Percentiles rank a stretch among this genome's conserved stretches.
These are phyloP conservation scores for Pseudanteris insignis DNA, from an alignment of 2,888 invertebrate genomes.

Conservation along the genomic window DNA sequence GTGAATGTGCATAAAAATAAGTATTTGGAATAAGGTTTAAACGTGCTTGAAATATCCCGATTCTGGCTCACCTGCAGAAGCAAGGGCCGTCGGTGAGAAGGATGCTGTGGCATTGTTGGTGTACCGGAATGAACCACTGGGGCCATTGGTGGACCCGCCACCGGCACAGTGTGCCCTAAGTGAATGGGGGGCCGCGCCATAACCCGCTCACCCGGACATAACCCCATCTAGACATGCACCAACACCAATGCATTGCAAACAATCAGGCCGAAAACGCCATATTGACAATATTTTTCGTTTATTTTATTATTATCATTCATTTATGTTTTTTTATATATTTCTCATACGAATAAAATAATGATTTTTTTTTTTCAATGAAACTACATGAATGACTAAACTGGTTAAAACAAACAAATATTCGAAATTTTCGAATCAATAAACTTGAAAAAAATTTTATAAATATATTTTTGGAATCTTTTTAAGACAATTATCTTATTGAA, in stretches of 20 bases:
- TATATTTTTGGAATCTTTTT: too few relatives aligned
- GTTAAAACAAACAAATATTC: too few relatives aligned
- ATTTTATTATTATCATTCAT: conserved; percentile 2
- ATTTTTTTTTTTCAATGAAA: too few relatives aligned
- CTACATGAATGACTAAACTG: too few relatives aligned
- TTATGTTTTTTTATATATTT: not conserved
- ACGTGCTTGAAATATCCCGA: conserved; percentile 58
- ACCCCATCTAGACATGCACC: conserved; percentile 67
- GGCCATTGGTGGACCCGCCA: conserved; percentile 63
- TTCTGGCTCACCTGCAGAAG: conserved; percentile 83
- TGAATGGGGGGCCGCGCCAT: conserved; percentile 64
- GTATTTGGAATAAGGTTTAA: conserved; percentile 9
- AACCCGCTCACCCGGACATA: conserved; percentile 66
- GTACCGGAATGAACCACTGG: conserved; percentile 63
- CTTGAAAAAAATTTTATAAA: too few relatives aligned
- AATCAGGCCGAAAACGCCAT: conserved; percentile 64
- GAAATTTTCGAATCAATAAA: too few relatives aligned
- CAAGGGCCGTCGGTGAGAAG: conserved; percentile 78
- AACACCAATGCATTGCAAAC: conserved; percentile 68
- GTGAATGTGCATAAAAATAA: conserved; percentile 8
- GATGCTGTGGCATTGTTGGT: conserved; percentile 68
- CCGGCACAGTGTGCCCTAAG: conserved; percentile 63
- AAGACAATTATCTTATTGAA: too few relatives aligned
- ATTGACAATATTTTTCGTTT: conserved; percentile 51
- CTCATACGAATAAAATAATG: too few relatives aligned